These are phyloP conservation scores for Aphidius ervi DNA, from an alignment of 1,140 invertebrate genomes.

Conservation along the genomic window DNA sequence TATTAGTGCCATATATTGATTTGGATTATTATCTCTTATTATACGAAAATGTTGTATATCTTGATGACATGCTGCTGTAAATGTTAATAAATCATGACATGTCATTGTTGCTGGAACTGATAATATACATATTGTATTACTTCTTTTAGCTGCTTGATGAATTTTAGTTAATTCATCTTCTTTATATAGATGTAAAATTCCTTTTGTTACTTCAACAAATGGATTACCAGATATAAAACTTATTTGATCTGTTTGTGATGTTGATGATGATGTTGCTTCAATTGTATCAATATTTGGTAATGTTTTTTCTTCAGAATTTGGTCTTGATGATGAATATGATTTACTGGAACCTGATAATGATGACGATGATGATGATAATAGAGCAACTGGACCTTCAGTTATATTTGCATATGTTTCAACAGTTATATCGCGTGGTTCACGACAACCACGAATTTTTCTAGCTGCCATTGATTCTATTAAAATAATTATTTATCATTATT, in stretches of 20 bases:
- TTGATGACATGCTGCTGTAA: slow-evolving; percentile 87
- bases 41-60: slow-evolving; percentile 90
- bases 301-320: slow-evolving; percentile 50
- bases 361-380: slow-evolving; percentile 30
- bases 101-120: slow-evolving; percentile 90
- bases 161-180: slow-evolving; percentile 73
- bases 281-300: slow-evolving; percentile 47
- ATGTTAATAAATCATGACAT: slow-evolving; percentile 90
- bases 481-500: not conserved
- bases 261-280: slow-evolving; percentile 43
- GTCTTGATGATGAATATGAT: slow-evolving; percentile 38
- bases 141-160: slow-evolving; percentile 64
- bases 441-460: slow-evolving; percentile 55
- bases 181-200: slow-evolving; percentile 93
- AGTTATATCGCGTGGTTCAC: slow-evolving; percentile 59
- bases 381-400: slow-evolving; percentile 44
- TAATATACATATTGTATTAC: slow-evolving; percentile 86
- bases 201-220: slow-evolving; percentile 92
- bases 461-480: slow-evolving; percentile 38
- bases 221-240: slow-evolving; percentile 95
- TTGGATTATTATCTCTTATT: slow-evolving; percentile 79
- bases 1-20: slow-evolving; percentile 95
- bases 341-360: slow-evolving; percentile 37
- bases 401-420: slow-evolving; percentile 63
- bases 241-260: slow-evolving; percentile 59